A percentile compares a stretch with the other conserved stretches of the same genome.
These are phyloP conservation scores for Xyliphius kryptos DNA, from an alignment of 2,113 vertebrate genomes.

Conservation along the genomic window DNA sequence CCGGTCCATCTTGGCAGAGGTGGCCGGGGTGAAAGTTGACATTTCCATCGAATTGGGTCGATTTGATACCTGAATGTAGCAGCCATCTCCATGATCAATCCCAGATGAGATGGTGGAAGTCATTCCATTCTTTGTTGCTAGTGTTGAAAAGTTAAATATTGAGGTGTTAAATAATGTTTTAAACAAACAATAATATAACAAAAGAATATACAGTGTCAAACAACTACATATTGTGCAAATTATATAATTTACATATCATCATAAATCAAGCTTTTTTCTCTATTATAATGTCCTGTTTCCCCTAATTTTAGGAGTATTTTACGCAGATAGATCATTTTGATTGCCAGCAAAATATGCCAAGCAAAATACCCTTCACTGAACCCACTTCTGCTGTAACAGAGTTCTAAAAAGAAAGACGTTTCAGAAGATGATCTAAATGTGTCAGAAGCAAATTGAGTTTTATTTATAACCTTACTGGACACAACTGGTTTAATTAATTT, in stretches of 20 bases:
- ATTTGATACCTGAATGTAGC: conserved; percentile 75
- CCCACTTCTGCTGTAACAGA: too few species aligned
- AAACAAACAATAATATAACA: too few species aligned
- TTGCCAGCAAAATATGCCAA: conserved; percentile 14
- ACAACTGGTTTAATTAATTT: conserved; percentile 15
- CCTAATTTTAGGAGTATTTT: too few species aligned
- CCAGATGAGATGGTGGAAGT: conserved; percentile 33
- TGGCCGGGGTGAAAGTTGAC: conserved; percentile 58
- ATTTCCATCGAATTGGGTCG: conserved; percentile 72
- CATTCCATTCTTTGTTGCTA: too few species aligned
- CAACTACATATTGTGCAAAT: too few species aligned
- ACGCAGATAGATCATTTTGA: too few species aligned
- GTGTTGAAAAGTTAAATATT: too few species aligned
- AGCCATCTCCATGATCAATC: conserved; percentile 77
- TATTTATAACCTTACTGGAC: conserved; percentile 32
- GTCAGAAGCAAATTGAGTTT: conserved; percentile 20
- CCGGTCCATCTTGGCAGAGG: conserved; percentile 54
- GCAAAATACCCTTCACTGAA: conserved; percentile 25
- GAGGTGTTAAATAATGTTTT: too few species aligned
- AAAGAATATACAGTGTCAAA: too few species aligned
- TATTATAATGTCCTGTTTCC: too few species aligned
- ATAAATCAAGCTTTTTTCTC: too few species aligned
- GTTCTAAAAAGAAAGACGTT: conserved; percentile 30
- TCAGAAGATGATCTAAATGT: conserved; percentile 7
- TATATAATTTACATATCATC: too few species aligned